Percentiles rank a stretch among this genome's conserved stretches.
Evolutionary conservation across 2,113 vertebrate species (phyloP).

Genomic region (Drymodes brunneopygia): DNA sequence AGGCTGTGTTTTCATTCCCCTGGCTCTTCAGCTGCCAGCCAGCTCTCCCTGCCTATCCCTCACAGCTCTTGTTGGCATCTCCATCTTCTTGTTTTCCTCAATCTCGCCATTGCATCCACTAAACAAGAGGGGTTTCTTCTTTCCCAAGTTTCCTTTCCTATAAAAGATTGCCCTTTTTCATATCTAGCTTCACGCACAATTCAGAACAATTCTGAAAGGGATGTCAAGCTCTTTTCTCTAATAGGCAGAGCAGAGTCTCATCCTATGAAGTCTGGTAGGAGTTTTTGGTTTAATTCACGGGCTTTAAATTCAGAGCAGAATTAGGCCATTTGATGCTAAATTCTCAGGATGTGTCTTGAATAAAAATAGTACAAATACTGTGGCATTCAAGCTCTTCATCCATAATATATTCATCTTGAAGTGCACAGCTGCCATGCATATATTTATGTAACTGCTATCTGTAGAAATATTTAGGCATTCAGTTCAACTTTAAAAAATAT

Average conservation of each 20-base stretch:
- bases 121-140: not conserved
- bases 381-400: slow-evolving; percentile 32
- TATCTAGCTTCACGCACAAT: not conserved
- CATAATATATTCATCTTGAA: slow-evolving; percentile 47
- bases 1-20: not conserved
- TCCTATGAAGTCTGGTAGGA: not conserved
- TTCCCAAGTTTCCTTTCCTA: not conserved
- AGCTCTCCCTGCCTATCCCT: not conserved
- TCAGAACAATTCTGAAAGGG: not conserved
- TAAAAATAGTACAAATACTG: slow-evolving; percentile 54
- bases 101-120: rapidly evolving
- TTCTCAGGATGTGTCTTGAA: slow-evolving; percentile 38
- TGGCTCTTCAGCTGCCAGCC: not conserved
- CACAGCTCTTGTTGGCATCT: not conserved
- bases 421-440: slow-evolving; percentile 37
- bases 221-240: not conserved
- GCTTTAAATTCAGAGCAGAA: not conserved
- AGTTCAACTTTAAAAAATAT: not conserved
- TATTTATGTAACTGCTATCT: slow-evolving; percentile 50
- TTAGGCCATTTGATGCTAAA: slow-evolving; percentile 32
- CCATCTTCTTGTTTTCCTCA: not conserved
- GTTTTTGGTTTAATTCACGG: not conserved
- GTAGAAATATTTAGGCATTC: slow-evolving; percentile 40
- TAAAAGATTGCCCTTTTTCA: not conserved
- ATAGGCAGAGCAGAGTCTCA: not conserved